Conservation (phyloP, 2,888 invertebrate genomes). For the Hirtodrosophila alboralis region DNA sequence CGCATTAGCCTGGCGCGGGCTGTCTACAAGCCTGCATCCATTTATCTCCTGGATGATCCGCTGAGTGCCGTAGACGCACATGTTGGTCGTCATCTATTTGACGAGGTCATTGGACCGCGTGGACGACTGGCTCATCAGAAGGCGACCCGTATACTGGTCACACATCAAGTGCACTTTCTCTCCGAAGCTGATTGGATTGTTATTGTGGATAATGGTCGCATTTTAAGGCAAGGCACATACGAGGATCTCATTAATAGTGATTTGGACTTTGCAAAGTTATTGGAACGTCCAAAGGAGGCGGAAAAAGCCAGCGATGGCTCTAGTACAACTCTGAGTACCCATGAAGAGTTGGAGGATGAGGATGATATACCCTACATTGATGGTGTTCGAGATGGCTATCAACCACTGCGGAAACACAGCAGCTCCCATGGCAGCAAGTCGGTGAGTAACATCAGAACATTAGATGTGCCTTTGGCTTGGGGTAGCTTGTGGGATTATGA, state of each 20-base stretch:
- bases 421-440: constrained; percentile 77
- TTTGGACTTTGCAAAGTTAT: constrained; percentile 85
- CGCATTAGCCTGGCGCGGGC: constrained; percentile 89
- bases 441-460: constrained; percentile 50
- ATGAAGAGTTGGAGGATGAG: constrained; percentile 67
- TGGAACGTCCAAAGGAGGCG: constrained; percentile 80
- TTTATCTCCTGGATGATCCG: constrained; percentile 92
- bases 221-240: constrained; percentile 85
- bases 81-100: constrained; percentile 90
- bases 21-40: constrained; percentile 89
- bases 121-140: constrained; percentile 86
- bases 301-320: constrained; percentile 49
- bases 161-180: constrained; percentile 91
- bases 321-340: constrained; percentile 18
- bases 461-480: no score
- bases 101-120: constrained; percentile 87
- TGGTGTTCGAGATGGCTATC: constrained; percentile 80
- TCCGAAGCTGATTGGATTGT: constrained; percentile 87
- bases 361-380: constrained; percentile 84
- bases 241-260: constrained; percentile 85
- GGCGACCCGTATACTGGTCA: constrained; percentile 88
- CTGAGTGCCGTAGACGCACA: constrained; percentile 91
- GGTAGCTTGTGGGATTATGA: no score
- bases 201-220: constrained; percentile 86
- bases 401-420: constrained; percentile 71